Conservation (phyloP, 2,888 invertebrate genomes). For the Drosophila cognata region DNA sequence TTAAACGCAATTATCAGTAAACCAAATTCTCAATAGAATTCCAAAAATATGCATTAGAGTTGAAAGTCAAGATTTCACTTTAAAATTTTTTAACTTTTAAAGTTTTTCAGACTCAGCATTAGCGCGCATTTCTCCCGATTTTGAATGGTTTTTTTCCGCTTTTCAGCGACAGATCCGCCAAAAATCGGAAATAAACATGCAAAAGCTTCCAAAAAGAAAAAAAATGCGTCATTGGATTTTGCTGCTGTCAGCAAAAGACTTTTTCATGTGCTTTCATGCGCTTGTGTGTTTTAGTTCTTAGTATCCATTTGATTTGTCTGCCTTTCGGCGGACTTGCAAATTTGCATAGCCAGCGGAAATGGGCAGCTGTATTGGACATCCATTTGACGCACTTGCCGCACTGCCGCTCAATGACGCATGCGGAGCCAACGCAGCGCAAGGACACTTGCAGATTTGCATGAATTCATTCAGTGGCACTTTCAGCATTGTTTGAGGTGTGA, state of each 20-base stretch:
- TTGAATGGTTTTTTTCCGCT: neutral
- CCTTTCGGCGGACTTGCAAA: slow-evolving; percentile 24
- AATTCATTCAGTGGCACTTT: slow-evolving; percentile 31
- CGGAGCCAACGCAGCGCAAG: slow-evolving; percentile 1
- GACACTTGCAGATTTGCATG: slow-evolving; percentile 17
- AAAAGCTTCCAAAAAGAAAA: neutral
- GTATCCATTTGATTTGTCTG: slow-evolving; percentile 28
- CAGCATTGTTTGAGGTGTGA: slow-evolving; percentile 23
- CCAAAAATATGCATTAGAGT: neutral
- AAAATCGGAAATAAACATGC: slow-evolving; percentile 10
- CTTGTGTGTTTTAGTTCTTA: neutral
- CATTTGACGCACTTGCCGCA: slow-evolving; percentile 21
- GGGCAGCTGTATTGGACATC: slow-evolving; percentile 4
- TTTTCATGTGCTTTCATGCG: neutral
- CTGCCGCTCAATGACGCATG: slow-evolving; percentile 19
- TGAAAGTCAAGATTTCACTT: neutral
- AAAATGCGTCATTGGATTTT: slow-evolving; percentile 32
- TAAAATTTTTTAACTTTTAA: neutral
- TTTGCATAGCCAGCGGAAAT: slow-evolving; percentile 35
- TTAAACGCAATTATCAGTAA: neutral
- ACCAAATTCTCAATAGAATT: no score
- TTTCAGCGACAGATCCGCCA: neutral
- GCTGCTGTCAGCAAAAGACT: slow-evolving; percentile 29
- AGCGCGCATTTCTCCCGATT: neutral
- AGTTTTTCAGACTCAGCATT: neutral